Percentiles rank a stretch among this genome's conserved stretches.
phyloP scores from a whole-genome alignment of 2,113 vertebrate genomes.

The Ancistrus triradiatus region DNA sequence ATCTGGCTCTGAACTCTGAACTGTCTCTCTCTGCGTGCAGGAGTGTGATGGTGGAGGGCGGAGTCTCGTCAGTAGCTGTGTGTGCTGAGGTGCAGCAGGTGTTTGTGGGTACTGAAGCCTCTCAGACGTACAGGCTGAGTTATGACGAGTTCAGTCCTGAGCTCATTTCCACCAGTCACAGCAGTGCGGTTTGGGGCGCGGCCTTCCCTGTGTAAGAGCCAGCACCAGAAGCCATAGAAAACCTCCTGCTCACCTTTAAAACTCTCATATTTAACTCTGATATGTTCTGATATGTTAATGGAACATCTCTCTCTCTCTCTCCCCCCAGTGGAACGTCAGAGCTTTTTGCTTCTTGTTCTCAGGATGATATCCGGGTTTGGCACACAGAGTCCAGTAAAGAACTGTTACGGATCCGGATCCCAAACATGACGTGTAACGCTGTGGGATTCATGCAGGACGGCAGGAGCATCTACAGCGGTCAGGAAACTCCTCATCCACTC shows the following conservation, averaged over 20 bases:
- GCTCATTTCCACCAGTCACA: constrained; percentile 75
- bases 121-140: constrained; percentile 73
- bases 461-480: constrained; percentile 85
- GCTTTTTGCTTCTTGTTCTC: constrained; percentile 84
- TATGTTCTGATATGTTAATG: too few relatives aligned
- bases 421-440: constrained; percentile 79
- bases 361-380: constrained; percentile 83
- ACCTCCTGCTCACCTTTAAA: too few relatives aligned
- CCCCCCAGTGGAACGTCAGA: constrained; percentile 79
- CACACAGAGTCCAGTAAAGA: constrained; percentile 73
- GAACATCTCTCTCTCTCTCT: too few relatives aligned
- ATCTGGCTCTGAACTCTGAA: too few relatives aligned
- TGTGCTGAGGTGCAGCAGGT: constrained; percentile 76
- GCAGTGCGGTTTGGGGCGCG: constrained; percentile 67
- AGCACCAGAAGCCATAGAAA: neutral
- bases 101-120: constrained; percentile 75
- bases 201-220: constrained; percentile 75
- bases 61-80: constrained; percentile 75
- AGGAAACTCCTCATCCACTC: too few relatives aligned
- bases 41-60: constrained; percentile 73
- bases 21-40: constrained; percentile 53
- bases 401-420: constrained; percentile 75
- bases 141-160: constrained; percentile 75
- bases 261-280: neutral
- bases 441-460: constrained; percentile 79